Base-by-base conservation (phyloP, 2,113 vertebrate species). In the Tachysurus vachellii region DNA sequence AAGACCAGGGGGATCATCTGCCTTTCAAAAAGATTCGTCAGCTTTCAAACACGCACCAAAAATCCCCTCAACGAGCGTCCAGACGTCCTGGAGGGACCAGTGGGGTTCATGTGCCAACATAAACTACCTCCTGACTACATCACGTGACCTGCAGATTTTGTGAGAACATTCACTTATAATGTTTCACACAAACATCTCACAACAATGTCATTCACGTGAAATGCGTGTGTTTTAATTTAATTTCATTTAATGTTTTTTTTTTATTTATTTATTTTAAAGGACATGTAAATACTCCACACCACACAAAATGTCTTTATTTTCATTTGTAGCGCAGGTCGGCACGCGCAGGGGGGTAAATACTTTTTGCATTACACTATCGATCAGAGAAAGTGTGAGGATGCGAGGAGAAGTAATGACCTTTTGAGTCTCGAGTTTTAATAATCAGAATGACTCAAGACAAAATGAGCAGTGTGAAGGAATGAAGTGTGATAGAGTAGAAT, bases 11-110 rank as follows among this genome's bases (percentile, higher is more conserved):
- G 79, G 28, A 54, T 80, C 79, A 61, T 31, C 77, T 17, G 17
- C 54, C 28, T 80, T 57, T 80, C 17, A 80, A 16, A 80, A 42
- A 26, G 54, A 61, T 31, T 10, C 19, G 31, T 81, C 79, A 81
- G 31, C 79, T 61, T 81, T 61, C 31, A 81, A 44, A 81, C 19
- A 59, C 11, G 79, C 79, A 80, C 79, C 79, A 81, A 81, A 81
- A 81, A 81, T 81, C 79, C 79, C 79, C 79, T 13, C 56, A 26
- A 7, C 21, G 10, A 81, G 56, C 31, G 23, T 81, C 79, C 79
- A 81, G 21, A 42, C 11, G 17, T 19, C 53, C n/a, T 80, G 28
- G 6, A 56, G n/a, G n/a, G 26, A 6, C 75, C 47, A 8, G 19
- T 47, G 71, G 71, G 21, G 21, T 26, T 31, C 68, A 36, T 36